A percentile compares a stretch with the other conserved stretches of the same genome.
Evolutionary conservation across 2,888 invertebrate species (phyloP).

Genomic region (Drosophila peninsularis): DNA sequence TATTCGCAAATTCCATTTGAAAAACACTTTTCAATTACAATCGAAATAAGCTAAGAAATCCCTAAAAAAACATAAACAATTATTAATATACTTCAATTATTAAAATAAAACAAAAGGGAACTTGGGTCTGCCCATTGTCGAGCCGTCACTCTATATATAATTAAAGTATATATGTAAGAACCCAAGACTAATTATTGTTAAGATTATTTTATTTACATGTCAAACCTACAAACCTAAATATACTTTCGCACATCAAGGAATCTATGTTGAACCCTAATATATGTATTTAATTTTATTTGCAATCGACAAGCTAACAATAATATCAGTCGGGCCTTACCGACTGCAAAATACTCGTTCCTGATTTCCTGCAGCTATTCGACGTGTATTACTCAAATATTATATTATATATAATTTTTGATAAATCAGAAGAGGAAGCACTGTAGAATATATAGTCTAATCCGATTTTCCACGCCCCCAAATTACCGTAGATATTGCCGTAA

Average conservation of each 20-base stretch:
- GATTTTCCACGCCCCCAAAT: too few species aligned
- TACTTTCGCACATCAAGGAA: neutral
- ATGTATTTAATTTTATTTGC: neutral
- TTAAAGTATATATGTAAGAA: neutral
- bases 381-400: too few species aligned
- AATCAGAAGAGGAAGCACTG: too few species aligned
- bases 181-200: neutral
- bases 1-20: neutral
- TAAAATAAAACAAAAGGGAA: neutral
- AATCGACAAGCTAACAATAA: too few species aligned
- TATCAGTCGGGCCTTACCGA: neutral
- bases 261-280: neutral
- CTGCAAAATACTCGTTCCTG: neutral
- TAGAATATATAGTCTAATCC: too few species aligned
- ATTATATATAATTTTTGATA: too few species aligned
- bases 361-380: too few species aligned
- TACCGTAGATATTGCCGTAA: accelerated
- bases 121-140: neutral
- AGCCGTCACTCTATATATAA: neutral
- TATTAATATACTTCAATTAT: neutral
- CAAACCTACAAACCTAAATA: neutral
- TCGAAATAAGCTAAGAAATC: neutral
- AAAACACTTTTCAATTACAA: neutral
- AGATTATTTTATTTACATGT: neutral
- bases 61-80: neutral